Evolutionary conservation across 2,888 invertebrate species (phyloP).

Genomic region (Andrena chrysosceles): DNA sequence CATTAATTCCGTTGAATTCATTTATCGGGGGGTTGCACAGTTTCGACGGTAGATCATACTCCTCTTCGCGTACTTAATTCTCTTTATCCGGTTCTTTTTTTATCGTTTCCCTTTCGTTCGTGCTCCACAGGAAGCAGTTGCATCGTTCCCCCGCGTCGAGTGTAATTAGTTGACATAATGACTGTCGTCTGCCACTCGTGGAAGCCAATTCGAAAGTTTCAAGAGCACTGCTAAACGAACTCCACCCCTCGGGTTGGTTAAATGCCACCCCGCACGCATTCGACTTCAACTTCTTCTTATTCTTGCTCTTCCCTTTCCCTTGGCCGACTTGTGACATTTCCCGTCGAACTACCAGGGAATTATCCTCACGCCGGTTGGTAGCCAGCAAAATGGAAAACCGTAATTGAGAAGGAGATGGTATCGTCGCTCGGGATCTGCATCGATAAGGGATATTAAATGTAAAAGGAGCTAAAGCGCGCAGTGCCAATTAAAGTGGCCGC

Average conservation of each 20-base stretch:
- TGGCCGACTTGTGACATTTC: slow-evolving; percentile 40
- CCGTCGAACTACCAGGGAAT: slow-evolving; percentile 38
- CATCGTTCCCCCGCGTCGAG: not conserved
- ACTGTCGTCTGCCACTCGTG: not conserved
- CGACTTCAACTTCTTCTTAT: slow-evolving; percentile 14
- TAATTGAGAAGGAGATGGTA: slow-evolving; percentile 46
- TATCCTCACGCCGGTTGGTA: slow-evolving; percentile 13
- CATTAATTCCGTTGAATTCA: too few relatives aligned
- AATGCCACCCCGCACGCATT: slow-evolving; percentile 22
- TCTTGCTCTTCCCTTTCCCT: not conserved
- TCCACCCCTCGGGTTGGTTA: slow-evolving; percentile 29
- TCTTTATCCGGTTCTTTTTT: too few relatives aligned
- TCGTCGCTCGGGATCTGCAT: slow-evolving; percentile 31
- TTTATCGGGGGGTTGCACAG: too few relatives aligned
- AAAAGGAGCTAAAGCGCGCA: slow-evolving; percentile 8
- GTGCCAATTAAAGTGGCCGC: slow-evolving; percentile 25
- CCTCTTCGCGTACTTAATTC: too few relatives aligned
- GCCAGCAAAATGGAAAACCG: slow-evolving; percentile 33
- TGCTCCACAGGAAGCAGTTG: not conserved
- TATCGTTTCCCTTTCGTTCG: not conserved
- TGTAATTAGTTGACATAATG: slow-evolving; percentile 53
- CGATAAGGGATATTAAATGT: slow-evolving; percentile 43
- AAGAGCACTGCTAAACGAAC: slow-evolving; percentile 33
- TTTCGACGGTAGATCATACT: too few relatives aligned
- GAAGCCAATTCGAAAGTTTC: slow-evolving; percentile 44